Percentiles rank a stretch among this genome's conserved stretches.
phyloP scores from a whole-genome alignment of 2,888 invertebrate species.

The Tipula vernalis region DNA sequence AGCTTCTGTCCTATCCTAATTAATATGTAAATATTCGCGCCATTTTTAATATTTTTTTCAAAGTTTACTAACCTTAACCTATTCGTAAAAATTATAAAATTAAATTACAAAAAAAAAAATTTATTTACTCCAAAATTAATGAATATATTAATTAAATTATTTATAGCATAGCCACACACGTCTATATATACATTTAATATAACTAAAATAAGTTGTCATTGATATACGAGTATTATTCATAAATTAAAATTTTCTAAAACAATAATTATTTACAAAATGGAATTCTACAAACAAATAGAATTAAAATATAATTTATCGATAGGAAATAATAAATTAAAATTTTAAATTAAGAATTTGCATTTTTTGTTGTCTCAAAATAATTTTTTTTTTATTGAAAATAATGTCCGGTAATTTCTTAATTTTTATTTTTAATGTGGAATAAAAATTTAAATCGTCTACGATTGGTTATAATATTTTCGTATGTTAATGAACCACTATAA shows the following conservation, averaged over 20 bases:
- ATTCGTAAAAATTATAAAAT: not conserved
- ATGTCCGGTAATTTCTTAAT: not conserved
- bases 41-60: not conserved
- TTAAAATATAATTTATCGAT: not conserved
- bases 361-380: not conserved
- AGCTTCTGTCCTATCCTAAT: not conserved
- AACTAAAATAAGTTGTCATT: not conserved
- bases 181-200: not conserved
- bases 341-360: not conserved
- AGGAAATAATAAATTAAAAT: slow-evolving; percentile 4
- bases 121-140: not conserved
- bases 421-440: not conserved
- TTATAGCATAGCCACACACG: not conserved
- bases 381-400: not conserved
- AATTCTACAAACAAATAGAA: not conserved
- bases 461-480: not conserved
- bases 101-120: not conserved
- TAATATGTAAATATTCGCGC: not conserved
- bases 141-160: not conserved
- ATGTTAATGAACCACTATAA: not conserved
- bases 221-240: not conserved
- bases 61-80: not conserved
- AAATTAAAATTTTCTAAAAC: not conserved
- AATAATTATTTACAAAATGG: not conserved
- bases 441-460: not conserved